Evolutionary conservation across 2,797 vertebrate genomes (phyloP), one percentile per base, ranked within the genome.

Genomic region (Rhincodon typus): DNA sequence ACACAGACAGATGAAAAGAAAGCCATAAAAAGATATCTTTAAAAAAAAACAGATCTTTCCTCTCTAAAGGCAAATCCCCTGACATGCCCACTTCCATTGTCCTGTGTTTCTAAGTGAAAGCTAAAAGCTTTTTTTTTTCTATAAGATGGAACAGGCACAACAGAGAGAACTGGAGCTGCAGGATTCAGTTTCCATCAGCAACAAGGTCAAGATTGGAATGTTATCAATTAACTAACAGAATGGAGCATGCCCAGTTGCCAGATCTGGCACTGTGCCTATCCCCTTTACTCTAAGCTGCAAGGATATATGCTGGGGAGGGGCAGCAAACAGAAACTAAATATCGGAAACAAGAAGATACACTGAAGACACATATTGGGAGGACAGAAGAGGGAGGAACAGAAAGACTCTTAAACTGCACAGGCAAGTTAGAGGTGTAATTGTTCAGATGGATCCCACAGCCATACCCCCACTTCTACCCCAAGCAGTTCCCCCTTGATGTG

Each of bases 21-120:
- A 69, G 74, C 57, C 88, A 84, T 94, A 96, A 96, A 94, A 96
- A 38, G 15, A 72, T n/a, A 57, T 88, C 27, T 87, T n/a, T 7
- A n/a, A 6, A 70, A 25, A 46, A 72, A 70, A 94, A 69, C 10
- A 72, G 21, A 50, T 94, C 38, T 94, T 94, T 72, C 46, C 90
- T 94, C 93, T 94, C 93, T 46, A 72, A 94, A 72, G 67, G 69
- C 93, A 94, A 94, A 46, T 94, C 42, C 67, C 25, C 38, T 42
- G 15, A 90, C 87, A 90, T 6, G 30, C 50, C 25, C 10, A 13
- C 87, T 90, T 30, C 13, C 93, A 94, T 94, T 72, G 67, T 72
- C 42, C 67, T 72, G 19, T 50, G 46, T 70, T 72, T 25, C 30
- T 94, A 94, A 72, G 91, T 94, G 67, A 42, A 94, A 38, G 91